Evolutionary conservation across 1,140 invertebrate genomes (phyloP), one percentile per base, ranked within the genome.

Genomic region (Heterodera carotae): DNA sequence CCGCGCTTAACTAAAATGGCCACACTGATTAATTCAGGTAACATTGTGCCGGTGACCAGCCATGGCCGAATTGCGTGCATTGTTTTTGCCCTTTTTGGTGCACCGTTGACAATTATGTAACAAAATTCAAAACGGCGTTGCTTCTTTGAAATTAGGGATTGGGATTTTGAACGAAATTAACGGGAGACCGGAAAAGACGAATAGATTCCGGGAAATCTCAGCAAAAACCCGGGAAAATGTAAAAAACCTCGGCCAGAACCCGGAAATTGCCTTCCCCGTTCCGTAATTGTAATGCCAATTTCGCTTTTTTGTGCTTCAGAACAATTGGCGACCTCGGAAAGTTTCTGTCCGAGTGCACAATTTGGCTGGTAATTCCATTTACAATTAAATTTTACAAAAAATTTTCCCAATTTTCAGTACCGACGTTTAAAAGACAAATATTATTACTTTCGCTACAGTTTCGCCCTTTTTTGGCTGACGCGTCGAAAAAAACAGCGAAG

Each of bases 21-120:
- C n/a, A n/a, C n/a, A n/a, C n/a, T n/a, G n/a, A 25, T 74, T 7
- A 25, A 8, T 79, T 97, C 97, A 89, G 95, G 95, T 66, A 88
- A 90, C 81, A 88, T 90, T 39, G 89, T 89, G 22, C 90, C 90
- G 6, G 88, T 89, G 72, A 90, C 90, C 12, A 83, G 87, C 29
- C 88, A 86, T 82, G 90, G 90, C 29, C 84, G 89, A 69, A 80
- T 90, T 75, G 88, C 89, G 7, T 90, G 89, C 75, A 90, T 90
- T 39, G 86, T 88, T 10, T 90, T 90, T 83, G 89, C 90, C 6
- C 83, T 90, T 8, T 83, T 90, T 22, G 90, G 90, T 4, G 90
- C 90, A 53, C 90, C 90, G 5, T 68, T 77, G 27, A 73, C 76
- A 18, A 71, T 68, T 69, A 68, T 76, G 66, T 71, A 75, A n/a